A percentile compares a stretch with the other conserved stretches of the same genome.
phyloP scores from a whole-genome alignment of 2,113 vertebrate species.

The Aythya baeri region DNA sequence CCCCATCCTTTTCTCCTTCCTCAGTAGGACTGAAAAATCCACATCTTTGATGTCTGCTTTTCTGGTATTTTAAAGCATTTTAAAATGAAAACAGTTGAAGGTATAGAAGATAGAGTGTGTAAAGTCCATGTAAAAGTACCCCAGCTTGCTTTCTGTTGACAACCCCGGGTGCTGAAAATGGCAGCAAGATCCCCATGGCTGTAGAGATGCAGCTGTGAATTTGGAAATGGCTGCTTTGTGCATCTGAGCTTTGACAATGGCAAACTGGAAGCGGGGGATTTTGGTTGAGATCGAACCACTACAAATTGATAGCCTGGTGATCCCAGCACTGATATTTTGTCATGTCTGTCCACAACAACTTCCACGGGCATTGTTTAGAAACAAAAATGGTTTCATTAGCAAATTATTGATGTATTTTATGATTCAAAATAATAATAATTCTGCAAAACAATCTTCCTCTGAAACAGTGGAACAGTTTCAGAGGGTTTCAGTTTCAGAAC shows the following conservation, averaged over 20 bases:
- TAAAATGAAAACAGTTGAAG: not conserved
- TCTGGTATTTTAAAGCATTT: not conserved
- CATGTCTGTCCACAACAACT: not conserved
- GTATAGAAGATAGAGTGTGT: not conserved
- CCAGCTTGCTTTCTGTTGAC: not conserved
- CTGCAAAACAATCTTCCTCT: not conserved
- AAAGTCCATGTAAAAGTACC: not conserved
- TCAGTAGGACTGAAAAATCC: not conserved
- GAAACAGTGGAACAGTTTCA: not conserved
- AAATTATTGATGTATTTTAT: not conserved
- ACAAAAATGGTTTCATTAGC: not conserved
- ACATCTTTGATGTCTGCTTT: not conserved
- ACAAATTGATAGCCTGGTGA: not conserved
- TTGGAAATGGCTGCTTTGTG: not conserved
- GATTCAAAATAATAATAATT: not conserved
- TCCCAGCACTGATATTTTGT: not conserved
- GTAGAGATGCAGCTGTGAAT: not conserved
- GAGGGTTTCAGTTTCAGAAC: not conserved
- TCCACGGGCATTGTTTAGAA: not conserved
- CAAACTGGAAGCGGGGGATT: not conserved
- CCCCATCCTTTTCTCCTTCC: not conserved
- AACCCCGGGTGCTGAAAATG: not conserved
- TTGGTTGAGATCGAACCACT: not conserved
- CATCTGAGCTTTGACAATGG: conserved; percentile 51
- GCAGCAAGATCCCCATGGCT: not conserved